Evolutionary conservation across 1,140 invertebrate genomes (phyloP).

Genomic region (Laupala kohalensis): DNA sequence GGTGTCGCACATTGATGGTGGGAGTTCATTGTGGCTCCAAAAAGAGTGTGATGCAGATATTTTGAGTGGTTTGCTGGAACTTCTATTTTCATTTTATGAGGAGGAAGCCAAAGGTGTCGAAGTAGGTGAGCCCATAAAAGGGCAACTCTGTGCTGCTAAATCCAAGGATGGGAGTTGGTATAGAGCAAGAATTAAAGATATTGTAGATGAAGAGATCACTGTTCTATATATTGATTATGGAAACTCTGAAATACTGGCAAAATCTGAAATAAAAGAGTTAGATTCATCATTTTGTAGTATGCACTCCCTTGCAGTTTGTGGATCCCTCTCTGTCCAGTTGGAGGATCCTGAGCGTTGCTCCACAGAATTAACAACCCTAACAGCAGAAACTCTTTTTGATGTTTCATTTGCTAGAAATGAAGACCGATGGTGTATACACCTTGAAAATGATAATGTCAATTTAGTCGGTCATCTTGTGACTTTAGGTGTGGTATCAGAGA

Average conservation of each 20-base stretch:
- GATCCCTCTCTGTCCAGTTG: slow-evolving; percentile 25
- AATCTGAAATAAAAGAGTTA: slow-evolving; percentile 16
- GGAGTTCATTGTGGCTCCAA: slow-evolving; percentile 46
- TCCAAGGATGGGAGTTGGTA: slow-evolving; percentile 41
- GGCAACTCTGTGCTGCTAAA: slow-evolving; percentile 40
- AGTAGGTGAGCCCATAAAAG: slow-evolving; percentile 12
- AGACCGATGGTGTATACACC: slow-evolving; percentile 27
- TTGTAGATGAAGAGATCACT: slow-evolving; percentile 13
- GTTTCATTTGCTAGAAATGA: slow-evolving; percentile 24
- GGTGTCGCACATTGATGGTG: slow-evolving; percentile 32
- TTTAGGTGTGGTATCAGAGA: slow-evolving; percentile 24
- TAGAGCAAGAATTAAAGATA: slow-evolving; percentile 22
- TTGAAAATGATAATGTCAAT: slow-evolving; percentile 28
- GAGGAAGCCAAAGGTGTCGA: slow-evolving; percentile 19
- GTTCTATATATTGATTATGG: slow-evolving; percentile 41
- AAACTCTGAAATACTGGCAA: slow-evolving; percentile 27
- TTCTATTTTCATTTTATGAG: slow-evolving; percentile 43
- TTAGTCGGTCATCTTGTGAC: slow-evolving; percentile 28
- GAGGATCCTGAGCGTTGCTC: slow-evolving; percentile 21
- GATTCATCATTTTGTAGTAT: slow-evolving; percentile 20
- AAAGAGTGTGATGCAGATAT: slow-evolving; percentile 27
- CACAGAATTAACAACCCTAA: slow-evolving; percentile 14
- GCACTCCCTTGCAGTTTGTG: slow-evolving; percentile 36
- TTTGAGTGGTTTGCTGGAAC: slow-evolving; percentile 32
- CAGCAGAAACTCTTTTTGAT: slow-evolving; percentile 20